Percentiles rank a stretch among this genome's conserved stretches.
Conservation (phyloP, 2,113 vertebrate species). For the Ctenodactylus gundi region DNA sequence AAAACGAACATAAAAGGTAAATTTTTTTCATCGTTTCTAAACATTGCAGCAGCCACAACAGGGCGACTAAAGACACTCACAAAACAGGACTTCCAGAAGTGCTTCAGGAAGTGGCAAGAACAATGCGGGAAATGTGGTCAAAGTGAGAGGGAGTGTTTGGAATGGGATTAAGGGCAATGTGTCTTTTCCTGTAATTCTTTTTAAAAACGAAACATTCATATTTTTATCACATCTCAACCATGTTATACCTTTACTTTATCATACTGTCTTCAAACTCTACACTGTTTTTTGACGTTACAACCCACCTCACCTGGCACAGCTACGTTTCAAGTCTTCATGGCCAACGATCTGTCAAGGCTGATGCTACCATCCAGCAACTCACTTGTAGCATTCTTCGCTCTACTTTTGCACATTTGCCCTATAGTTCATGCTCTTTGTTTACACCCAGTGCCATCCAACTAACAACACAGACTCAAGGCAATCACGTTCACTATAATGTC, state of each 20-base stretch:
- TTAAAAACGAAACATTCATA: too few species aligned
- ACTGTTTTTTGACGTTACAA: background rate
- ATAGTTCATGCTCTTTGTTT: background rate
- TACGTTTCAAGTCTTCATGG: background rate
- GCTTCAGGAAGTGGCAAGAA: too few species aligned
- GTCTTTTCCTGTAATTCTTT: too few species aligned
- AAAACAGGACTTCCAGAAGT: too few species aligned
- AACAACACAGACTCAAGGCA: background rate
- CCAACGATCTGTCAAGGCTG: rapidly evolving
- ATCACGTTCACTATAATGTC: background rate
- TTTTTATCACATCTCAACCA: too few species aligned
- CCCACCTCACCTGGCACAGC: background rate
- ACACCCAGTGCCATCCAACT: background rate
- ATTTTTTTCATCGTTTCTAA: too few species aligned
- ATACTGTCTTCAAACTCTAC: background rate
- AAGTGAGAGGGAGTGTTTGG: too few species aligned
- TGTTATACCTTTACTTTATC: background rate
- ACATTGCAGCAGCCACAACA: too few species aligned
- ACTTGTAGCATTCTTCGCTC: background rate
- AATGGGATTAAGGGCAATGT: too few species aligned
- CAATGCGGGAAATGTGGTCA: too few species aligned
- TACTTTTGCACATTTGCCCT: background rate
- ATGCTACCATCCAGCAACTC: background rate
- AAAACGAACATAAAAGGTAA: too few species aligned
- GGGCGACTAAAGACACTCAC: too few species aligned